Base-by-base conservation (phyloP, 2,113 vertebrate genomes). In the Labeo rohita region DNA sequence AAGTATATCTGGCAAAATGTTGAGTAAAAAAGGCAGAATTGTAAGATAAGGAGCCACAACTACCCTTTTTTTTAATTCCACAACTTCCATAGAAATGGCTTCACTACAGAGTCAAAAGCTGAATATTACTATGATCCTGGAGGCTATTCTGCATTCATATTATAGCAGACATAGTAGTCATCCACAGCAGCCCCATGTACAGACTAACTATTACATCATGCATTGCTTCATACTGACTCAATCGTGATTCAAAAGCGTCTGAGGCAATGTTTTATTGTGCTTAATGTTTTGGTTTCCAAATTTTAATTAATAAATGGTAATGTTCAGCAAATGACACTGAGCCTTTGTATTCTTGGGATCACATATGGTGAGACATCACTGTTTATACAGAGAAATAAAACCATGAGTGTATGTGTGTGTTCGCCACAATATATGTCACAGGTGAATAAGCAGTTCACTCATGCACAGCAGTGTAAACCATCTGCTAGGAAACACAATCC, bases 401-500 rank as follows among this genome's bases (percentile, higher is more conserved):
- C 68, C 23, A 23, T 15, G 21, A 63, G 34, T 80, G 78, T 23
- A 16, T 63, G 79, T 66, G 79, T 65, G 80, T 66, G 63, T 70
- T 65, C 47, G 50, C 45, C 28, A 36, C 75, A 52, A 77, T 77
- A 82, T 66, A 65, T 21, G 28, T 12, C 18, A 80, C 75, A 70
- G 75, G 66, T 70, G 59, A 68, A 56, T 75, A 68, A 52, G 63
- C 61, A 50, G 59, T 78, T 66, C 81, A 80, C 74, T 79, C 74
- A 80, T 78, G 39, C 45, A 23, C 61, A 45, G 61, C 56, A 75
- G 80, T 82, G 80, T 70, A 82, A 82, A 52, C 80, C 80, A 82
- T 82, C 63, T 70, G 80, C 80, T 82, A 43, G 73, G 45, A 66
- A 87, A 83, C 65, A 15, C 43, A 84, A 82, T 45, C 73, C 21